These are phyloP conservation scores for Trinorchestia longiramus DNA, from an alignment of 1,140 invertebrate species.

Conservation along the genomic window DNA sequence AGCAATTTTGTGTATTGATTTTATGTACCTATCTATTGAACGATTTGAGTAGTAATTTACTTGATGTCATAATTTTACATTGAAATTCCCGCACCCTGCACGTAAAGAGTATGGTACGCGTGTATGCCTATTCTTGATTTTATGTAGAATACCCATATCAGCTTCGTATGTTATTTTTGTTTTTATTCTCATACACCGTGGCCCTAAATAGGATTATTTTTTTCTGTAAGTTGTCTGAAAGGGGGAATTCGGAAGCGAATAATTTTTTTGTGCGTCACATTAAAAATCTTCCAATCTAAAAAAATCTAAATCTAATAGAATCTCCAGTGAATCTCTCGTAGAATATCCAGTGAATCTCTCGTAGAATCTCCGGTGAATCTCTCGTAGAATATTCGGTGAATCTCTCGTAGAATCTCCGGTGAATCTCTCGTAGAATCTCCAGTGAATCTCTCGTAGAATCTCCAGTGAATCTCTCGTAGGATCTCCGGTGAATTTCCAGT, in stretches of 20 bases:
- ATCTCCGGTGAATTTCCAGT: too few species aligned
- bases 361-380: too few species aligned
- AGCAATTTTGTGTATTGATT: neutral
- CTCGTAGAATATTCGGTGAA: too few species aligned
- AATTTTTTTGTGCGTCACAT: too few species aligned
- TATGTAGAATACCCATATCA: neutral
- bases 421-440: too few species aligned
- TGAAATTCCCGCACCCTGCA: neutral
- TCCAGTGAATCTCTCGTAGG: too few species aligned
- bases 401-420: too few species aligned
- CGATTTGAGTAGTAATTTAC: neutral
- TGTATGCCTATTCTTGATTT: neutral
- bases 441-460: too few species aligned
- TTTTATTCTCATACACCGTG: neutral
- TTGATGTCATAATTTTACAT: neutral
- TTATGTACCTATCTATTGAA: neutral
- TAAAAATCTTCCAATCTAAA: too few species aligned
- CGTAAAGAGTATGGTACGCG: neutral
- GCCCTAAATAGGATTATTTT: neutral
- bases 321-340: too few species aligned
- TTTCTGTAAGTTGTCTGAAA: neutral
- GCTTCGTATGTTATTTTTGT: neutral
- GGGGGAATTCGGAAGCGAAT: neutral
- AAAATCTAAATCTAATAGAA: too few species aligned
- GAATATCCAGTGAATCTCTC: too few species aligned